These are phyloP conservation scores for Gadus chalcogrammus DNA, from an alignment of 2,113 vertebrate genomes.

Conservation along the genomic window DNA sequence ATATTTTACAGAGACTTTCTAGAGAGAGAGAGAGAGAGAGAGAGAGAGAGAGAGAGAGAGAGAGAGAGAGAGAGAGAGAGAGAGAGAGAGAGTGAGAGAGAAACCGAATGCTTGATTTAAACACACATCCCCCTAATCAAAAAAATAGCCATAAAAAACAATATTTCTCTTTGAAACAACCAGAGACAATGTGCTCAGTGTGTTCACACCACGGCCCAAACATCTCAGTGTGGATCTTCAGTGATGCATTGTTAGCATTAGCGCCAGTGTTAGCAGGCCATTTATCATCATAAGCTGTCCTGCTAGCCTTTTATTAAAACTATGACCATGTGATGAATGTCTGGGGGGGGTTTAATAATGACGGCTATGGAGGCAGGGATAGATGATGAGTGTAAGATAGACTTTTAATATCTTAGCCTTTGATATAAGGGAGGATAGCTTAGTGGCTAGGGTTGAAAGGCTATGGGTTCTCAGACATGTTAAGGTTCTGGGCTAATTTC, in stretches of 20 bases:
- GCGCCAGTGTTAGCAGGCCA: conserved; percentile 5
- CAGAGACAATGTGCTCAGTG: background rate
- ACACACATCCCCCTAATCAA: background rate
- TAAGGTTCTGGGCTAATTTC: no score
- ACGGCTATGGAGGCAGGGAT: background rate
- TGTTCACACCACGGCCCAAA: background rate
- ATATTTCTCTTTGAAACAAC: background rate
- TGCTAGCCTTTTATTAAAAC: conserved; percentile 42
- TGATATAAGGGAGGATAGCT: no score
- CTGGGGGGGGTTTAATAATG: conserved; percentile 9
- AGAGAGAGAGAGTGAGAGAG: no score
- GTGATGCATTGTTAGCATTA: no score
- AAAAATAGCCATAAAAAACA: background rate
- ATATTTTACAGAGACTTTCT: no score
- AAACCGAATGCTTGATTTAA: background rate
- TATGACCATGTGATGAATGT: conserved; percentile 44
- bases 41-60: no score
- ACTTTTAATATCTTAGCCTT: no score
- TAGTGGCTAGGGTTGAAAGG: no score
- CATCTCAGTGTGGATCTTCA: background rate
- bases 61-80: no score
- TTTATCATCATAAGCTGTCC: conserved; percentile 52
- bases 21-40: no score
- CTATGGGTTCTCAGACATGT: no score
- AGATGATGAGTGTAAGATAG: no score